Percentiles rank a stretch among this genome's conserved stretches.
Evolutionary conservation across 2,113 vertebrate species (phyloP).

Genomic region (Seriola rivoliana): DNA sequence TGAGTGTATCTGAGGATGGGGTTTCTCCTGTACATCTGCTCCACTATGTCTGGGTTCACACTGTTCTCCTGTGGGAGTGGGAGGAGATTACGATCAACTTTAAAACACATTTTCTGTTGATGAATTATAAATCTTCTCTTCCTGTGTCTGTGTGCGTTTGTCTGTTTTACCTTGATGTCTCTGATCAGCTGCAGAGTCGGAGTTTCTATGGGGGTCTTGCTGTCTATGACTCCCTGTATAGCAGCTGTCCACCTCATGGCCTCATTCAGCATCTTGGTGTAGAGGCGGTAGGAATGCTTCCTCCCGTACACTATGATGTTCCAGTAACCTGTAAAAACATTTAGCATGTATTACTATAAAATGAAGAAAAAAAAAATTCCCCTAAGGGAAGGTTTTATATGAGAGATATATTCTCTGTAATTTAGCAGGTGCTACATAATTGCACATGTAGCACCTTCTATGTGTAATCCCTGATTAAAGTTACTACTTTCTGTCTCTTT

Average conservation of each 20-base stretch:
- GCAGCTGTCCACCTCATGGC: conserved; percentile 93
- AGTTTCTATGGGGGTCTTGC: conserved; percentile 93
- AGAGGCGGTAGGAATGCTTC: conserved; percentile 92
- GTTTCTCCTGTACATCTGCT: conserved; percentile 93
- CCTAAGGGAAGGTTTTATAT: not conserved
- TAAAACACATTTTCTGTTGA: not conserved
- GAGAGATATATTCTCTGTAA: not conserved
- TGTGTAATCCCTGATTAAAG: conserved; percentile 60
- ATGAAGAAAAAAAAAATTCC: not conserved
- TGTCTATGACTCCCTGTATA: conserved; percentile 93
- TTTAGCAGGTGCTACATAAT: not conserved
- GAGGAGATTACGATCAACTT: not conserved
- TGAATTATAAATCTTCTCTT: not conserved
- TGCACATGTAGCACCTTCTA: not conserved
- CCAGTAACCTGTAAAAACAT: conserved; percentile 88
- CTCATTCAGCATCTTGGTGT: conserved; percentile 92
- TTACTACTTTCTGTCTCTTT: not conserved
- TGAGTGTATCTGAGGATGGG: conserved; percentile 94
- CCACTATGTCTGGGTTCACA: conserved; percentile 90
- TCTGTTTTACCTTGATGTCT: conserved; percentile 89
- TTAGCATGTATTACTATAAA: not conserved
- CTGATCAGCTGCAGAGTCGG: conserved; percentile 94
- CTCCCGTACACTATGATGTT: conserved; percentile 92
- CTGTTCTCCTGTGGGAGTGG: conserved; percentile 87
- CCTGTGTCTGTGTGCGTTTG: not conserved